Evolutionary conservation across 2,888 invertebrate species (phyloP), one percentile per base, ranked within the genome.

Genomic region (Oligia latruncula): DNA sequence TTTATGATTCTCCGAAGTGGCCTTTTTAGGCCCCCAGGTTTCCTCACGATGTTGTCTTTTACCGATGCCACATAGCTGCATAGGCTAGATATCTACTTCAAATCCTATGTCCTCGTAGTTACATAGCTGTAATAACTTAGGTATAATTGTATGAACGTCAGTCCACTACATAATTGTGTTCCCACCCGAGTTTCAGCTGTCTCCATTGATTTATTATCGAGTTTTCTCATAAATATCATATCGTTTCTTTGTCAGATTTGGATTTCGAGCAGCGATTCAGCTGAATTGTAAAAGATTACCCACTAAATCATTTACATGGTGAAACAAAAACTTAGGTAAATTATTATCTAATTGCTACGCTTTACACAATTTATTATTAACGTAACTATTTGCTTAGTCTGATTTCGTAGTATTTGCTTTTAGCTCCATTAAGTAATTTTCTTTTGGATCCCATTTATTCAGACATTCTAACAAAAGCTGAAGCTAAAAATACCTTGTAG

Each of bases 201-300:
- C 58, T 43, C 29, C 43, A 52, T 60, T 60, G 35, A 74, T 74
- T 66, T 82, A 74, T n/a, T 9, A 60, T 52, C 43, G 35, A 74
- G 20, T 35, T 74, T 40, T 81, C 23, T 52, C 15, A 29, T 20
- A 43, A 20, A 35, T 8, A 29, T 40, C 17, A 13, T 23, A 52
- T 52, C 15, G 9, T 55, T 43, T 62, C 35, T n/a, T 35, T 52
- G 29, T 52, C 40, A 55, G 11, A 23, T 55, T 62, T 23, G 17
- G 0, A 46, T 71, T 46, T 55, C 3, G 5, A 52, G 3, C 1
- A 20, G 11, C 6, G 15, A 43, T 49, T 3, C 13, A 64, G 11
- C 29, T 58, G 20, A 72, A 58, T 68, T 0, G 29, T n/a, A 15
- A 62, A 62, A 60, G 5, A 29, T 52, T 43, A 62, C 15, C 5